A percentile compares a stretch with the other conserved stretches of the same genome.
These are phyloP conservation scores for Baccha elongata DNA, from an alignment of 2,888 invertebrate genomes.

Conservation along the genomic window DNA sequence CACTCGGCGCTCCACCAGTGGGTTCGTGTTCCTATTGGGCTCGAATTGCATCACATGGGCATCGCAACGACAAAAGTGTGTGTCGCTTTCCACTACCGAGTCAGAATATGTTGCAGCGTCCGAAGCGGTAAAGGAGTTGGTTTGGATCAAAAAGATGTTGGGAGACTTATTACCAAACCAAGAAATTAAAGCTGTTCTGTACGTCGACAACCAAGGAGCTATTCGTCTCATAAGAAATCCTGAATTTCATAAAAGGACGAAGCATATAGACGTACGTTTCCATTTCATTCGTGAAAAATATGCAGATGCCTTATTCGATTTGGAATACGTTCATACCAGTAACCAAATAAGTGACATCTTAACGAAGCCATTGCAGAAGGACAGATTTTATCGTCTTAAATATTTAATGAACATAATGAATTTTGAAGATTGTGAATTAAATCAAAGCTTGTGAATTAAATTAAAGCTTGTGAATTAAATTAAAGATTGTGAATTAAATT, in stretches of 20 bases:
- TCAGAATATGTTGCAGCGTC: conserved; percentile 75
- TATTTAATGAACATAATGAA: conserved; percentile 8
- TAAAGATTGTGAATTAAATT: no score
- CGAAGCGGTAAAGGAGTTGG: conserved; percentile 63
- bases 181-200: background rate
- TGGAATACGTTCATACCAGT: conserved; percentile 5
- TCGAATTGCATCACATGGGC: conserved; percentile 15
- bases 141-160: conserved; percentile 37
- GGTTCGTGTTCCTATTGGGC: conserved; percentile 11
- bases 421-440: no score
- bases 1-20: conserved; percentile 17
- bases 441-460: no score
- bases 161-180: conserved; percentile 5
- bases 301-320: no score
- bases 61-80: conserved; percentile 13
- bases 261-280: conserved; percentile 14
- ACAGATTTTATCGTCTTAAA: conserved; percentile 12
- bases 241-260: conserved; percentile 7
- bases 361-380: conserved; percentile 9
- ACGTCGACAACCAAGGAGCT: conserved; percentile 14
- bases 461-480: no score
- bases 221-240: conserved; percentile 16
- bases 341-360: conserved; percentile 22
- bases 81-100: conserved; percentile 76
- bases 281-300: no score